Evolutionary conservation across 2,888 invertebrate species (phyloP), one percentile per base, ranked within the genome.

Genomic region (Mythimna ferrago): DNA sequence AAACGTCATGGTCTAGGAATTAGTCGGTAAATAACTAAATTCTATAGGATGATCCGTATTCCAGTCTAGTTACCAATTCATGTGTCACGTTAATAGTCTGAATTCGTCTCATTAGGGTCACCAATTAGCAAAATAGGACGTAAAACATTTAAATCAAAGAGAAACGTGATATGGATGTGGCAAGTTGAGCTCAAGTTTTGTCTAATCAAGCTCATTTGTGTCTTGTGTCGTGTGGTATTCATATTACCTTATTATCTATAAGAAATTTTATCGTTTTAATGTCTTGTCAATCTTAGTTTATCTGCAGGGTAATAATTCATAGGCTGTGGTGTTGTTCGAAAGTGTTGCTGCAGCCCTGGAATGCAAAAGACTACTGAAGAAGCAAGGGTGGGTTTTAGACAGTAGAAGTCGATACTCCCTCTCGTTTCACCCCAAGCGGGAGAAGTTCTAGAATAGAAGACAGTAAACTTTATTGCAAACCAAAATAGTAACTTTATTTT

Each of bases 101-200:
- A 74, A 80, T 73, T 54, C 54, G 71, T 64, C 81, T 73, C 71
- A 84, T 86, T 83, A 71, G 76, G 83, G 83, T 71, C 82, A 63
- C 68, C 82, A 86, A 87, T 89, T 87, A 87, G 77, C 73, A 64
- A 88, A 88, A 80, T 87, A 76, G 90, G 87, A 78, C 89, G 81
- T 82, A 77, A 68, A 75, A 71, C 60, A 66, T 72, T 84, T 72
- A 64, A 69, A 80, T 65, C 32, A 61, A 48, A 61, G 66, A 57
- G 74, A 76, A 83, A 86, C 68, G 26, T 48, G 71, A 82, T 53
- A 63, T 51, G 53, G 56, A 72, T 56, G 48, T 61, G 14, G 38
- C 58, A 11, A n/a, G 38, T 38, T n/a, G n/a, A 60, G 58, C 35
- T 11, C n/a, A 68, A 56, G 54, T 63, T 63, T 58, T 56, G 48